Percentiles rank a stretch among this genome's conserved stretches.
Conservation (phyloP, 1,140 invertebrate genomes). For the Oreohelix idahoensis region DNA sequence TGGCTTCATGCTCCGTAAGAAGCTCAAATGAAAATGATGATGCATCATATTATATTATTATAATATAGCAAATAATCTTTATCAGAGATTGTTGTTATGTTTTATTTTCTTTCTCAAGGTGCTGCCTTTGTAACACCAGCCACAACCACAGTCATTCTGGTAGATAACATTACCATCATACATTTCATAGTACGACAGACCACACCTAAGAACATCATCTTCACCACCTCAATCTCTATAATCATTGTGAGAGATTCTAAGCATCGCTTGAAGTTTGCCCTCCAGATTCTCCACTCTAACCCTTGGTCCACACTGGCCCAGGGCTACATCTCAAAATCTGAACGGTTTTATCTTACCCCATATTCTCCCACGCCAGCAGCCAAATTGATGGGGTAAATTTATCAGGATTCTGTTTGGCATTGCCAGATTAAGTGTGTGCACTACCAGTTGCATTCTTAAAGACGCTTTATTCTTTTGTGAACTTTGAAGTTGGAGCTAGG, state of each 20-base stretch:
- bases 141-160: not conserved
- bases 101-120: too few species aligned
- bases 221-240: not conserved
- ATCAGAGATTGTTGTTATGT: too few species aligned
- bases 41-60: too few species aligned
- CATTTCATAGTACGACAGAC: not conserved
- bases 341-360: not conserved
- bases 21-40: too few species aligned
- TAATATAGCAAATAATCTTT: too few species aligned
- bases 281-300: not conserved
- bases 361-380: not conserved
- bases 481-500: too few species aligned
- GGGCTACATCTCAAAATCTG: not conserved
- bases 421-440: too few species aligned
- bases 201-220: not conserved
- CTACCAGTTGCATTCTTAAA: too few species aligned
- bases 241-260: not conserved
- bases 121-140: too few species aligned
- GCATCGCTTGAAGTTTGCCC: not conserved
- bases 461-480: too few species aligned
- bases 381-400: slow-evolving; percentile 1
- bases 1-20: too few species aligned
- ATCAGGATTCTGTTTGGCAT: not conserved
- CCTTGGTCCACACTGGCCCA: not conserved
- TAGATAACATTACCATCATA: not conserved